phyloP scores from a whole-genome alignment of 2,797 vertebrate genomes.

The Propithecus deckenii region DNA sequence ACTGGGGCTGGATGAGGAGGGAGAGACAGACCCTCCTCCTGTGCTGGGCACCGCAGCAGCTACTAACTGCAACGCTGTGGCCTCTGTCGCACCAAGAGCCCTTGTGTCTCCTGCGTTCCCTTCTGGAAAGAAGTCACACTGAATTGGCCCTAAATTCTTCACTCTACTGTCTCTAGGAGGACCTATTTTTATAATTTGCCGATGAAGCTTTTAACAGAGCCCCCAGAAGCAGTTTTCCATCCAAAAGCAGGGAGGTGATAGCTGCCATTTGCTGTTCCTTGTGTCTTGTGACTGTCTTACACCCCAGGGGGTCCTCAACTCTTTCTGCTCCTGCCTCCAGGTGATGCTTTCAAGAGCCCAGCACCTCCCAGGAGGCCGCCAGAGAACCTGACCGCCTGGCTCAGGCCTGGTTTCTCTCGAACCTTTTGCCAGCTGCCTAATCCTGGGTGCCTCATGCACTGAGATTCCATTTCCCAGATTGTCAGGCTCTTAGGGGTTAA shows the following conservation, averaged over 20 bases:
- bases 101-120: neutral
- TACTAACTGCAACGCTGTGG: fast-evolving
- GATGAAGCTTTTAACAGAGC: neutral
- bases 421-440: neutral
- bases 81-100: neutral
- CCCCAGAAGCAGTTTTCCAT: neutral
- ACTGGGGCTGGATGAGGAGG: neutral
- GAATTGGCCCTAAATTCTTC: neutral
- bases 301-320: neutral
- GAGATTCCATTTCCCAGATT: neutral
- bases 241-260: neutral
- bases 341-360: neutral
- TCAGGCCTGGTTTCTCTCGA: neutral
- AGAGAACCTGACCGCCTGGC: neutral
- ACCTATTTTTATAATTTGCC: neutral
- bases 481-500: neutral
- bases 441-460: neutral
- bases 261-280: neutral
- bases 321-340: neutral
- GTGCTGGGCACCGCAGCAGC: neutral
- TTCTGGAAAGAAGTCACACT: neutral
- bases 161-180: neutral
- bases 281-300: neutral
- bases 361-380: neutral
- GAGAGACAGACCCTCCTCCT: neutral